Conservation (phyloP, 1,140 invertebrate genomes). For the Caerostris darwini region DNA sequence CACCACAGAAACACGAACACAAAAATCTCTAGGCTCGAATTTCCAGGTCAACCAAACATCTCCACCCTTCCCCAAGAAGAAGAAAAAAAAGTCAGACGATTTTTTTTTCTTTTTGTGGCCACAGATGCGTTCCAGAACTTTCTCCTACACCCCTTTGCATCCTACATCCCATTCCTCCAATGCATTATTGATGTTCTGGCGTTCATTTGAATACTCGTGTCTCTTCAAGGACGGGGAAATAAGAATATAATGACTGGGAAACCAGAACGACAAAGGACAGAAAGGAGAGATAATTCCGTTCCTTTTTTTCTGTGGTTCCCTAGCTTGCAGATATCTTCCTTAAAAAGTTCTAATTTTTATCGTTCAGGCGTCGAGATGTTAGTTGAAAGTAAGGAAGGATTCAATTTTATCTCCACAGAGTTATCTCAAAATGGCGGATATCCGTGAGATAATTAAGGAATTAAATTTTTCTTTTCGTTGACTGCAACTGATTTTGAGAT, state of each 20-base stretch:
- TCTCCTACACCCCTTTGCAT: neutral
- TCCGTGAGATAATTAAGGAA: neutral
- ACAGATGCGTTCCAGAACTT: constrained; percentile 27
- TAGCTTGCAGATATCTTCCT: neutral
- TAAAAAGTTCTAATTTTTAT: constrained; percentile 24
- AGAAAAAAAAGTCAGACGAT: neutral
- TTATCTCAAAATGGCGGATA: neutral
- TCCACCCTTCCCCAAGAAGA: neutral
- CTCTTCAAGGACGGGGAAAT: constrained; percentile 13
- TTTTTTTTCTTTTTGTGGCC: neutral
- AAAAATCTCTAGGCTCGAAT: neutral
- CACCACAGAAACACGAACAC: no score
- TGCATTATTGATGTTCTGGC: constrained; percentile 47
- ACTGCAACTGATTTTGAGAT: no score
- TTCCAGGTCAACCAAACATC: constrained; percentile 20
- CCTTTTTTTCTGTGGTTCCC: neutral
- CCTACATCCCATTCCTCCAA: neutral
- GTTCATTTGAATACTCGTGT: constrained; percentile 48
- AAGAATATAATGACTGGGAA: constrained; percentile 41
- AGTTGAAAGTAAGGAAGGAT: neutral
- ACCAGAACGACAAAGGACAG: constrained; percentile 32
- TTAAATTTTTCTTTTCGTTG: no score
- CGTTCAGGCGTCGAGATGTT: neutral
- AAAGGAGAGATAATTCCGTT: neutral
- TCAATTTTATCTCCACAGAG: neutral